Percentiles rank a stretch among this genome's conserved stretches.
phyloP scores from a whole-genome alignment of 2,888 invertebrate genomes.

The Zele albiditarsus region DNA sequence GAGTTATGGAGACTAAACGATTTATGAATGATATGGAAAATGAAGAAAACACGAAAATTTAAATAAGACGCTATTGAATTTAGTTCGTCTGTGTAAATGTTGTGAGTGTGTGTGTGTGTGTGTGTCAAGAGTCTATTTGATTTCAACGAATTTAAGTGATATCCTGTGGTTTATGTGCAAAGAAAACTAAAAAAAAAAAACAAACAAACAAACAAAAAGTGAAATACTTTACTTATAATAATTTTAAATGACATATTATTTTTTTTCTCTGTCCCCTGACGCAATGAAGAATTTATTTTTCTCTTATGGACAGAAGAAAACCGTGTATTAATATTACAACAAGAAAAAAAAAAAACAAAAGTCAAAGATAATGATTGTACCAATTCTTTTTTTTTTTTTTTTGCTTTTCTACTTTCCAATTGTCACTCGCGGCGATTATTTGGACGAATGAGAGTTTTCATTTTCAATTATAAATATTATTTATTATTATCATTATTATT shows the following conservation, averaged over 20 bases:
- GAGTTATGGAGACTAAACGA: neutral
- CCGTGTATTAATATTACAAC: neutral
- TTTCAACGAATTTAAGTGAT: neutral
- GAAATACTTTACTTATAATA: neutral
- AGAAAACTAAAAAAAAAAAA: neutral
- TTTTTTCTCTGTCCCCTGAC: neutral
- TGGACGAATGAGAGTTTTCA: neutral
- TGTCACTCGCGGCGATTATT: neutral
- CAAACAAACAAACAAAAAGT: neutral
- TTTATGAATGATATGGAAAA: neutral
- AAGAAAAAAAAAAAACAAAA: neutral
- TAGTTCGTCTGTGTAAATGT: neutral
- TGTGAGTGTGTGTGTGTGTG: neutral
- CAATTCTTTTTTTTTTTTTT: constrained; percentile 6
- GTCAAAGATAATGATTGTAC: neutral
- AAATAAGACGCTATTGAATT: neutral
- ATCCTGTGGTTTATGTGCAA: neutral
- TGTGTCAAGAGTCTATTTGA: neutral
- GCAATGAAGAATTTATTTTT: neutral
- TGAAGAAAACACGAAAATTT: neutral
- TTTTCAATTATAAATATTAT: constrained; percentile 4
- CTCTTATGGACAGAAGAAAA: neutral
- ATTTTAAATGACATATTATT: constrained; percentile 1
- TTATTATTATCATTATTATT: neutral
- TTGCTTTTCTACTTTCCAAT: neutral